Percentiles rank a stretch among this genome's conserved stretches.
Evolutionary conservation across 2,888 invertebrate species (phyloP).

Genomic region (Dromius quadrimaculatus): DNA sequence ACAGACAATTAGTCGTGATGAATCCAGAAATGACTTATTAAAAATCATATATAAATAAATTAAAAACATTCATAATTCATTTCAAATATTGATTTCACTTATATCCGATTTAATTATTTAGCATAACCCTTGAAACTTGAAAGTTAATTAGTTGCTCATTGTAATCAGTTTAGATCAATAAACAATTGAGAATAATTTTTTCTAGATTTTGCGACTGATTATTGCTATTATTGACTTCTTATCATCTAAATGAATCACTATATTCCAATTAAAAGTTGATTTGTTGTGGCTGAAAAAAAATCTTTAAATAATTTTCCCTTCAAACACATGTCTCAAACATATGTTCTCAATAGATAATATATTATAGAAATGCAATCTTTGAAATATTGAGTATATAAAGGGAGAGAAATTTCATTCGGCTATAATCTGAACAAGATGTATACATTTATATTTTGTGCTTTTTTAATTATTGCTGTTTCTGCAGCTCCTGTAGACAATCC

Average conservation of each 20-base stretch:
- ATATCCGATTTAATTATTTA: no score
- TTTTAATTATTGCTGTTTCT: not conserved
- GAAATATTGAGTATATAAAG: constrained; percentile 12
- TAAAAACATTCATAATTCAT: no score
- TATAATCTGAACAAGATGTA: not conserved
- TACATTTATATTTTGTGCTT: not conserved
- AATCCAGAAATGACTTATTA: no score
- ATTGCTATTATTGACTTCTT: not conserved
- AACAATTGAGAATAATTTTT: no score
- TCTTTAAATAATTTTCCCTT: constrained; percentile 6
- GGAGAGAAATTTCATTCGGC: not conserved
- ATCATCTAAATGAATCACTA: not conserved
- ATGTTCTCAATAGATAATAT: not conserved
- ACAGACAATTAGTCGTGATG: no score
- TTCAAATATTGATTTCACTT: no score
- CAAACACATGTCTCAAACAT: not conserved
- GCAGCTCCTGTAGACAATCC: not conserved
- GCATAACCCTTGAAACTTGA: no score
- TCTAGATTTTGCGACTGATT: not conserved
- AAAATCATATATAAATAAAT: no score
- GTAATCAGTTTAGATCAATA: no score
- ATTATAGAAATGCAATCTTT: constrained; percentile 13
- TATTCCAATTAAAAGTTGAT: constrained; percentile 10
- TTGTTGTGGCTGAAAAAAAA: not conserved
- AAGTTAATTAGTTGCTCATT: no score